Conservation (phyloP, 2,113 vertebrate species). For the Brachypteracias leptosomus region DNA sequence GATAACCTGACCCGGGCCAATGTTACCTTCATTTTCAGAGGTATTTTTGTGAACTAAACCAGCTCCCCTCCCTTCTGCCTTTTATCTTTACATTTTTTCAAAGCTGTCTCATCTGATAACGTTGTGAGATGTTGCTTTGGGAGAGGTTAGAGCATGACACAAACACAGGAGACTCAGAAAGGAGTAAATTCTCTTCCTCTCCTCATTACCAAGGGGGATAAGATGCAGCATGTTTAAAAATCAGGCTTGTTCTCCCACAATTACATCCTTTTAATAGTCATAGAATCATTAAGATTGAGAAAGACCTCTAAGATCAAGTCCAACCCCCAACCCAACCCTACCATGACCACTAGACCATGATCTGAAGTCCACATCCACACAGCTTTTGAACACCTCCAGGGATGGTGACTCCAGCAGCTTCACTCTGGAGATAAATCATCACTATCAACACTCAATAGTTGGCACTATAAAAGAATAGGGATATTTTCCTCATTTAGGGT, state of each 20-base stretch:
- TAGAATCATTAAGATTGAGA: too few species aligned
- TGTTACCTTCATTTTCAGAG: fast-evolving
- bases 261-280: background rate
- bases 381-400: too few species aligned
- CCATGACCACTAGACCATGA: too few species aligned
- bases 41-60: background rate
- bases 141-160: background rate
- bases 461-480: background rate
- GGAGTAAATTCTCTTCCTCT: background rate
- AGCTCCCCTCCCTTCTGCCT: background rate
- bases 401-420: background rate
- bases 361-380: too few species aligned
- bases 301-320: too few species aligned
- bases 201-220: background rate
- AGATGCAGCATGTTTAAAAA: background rate
- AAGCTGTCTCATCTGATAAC: background rate
- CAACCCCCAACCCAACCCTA: too few species aligned
- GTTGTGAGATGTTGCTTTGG: fast-evolving
- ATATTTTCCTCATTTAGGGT: background rate
- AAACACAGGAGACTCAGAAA: background rate
- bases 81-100: background rate
- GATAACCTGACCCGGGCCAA: background rate
- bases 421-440: background rate
- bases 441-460: background rate
- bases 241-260: background rate